Evolutionary conservation across 2,113 vertebrate species (phyloP).

Genomic region (Nycticorax nycticorax): DNA sequence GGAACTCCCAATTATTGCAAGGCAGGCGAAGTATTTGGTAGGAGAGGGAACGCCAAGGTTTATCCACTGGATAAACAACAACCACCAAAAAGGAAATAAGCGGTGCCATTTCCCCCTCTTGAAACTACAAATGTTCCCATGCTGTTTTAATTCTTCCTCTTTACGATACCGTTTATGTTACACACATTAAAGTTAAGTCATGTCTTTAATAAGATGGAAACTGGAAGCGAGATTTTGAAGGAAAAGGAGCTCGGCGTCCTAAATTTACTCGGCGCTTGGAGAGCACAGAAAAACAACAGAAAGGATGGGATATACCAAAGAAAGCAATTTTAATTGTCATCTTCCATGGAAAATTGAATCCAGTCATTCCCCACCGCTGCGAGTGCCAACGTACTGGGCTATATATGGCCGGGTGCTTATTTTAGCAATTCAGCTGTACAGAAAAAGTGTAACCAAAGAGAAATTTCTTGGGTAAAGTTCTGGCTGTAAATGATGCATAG

Average conservation of each 20-base stretch:
- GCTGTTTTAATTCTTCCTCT: constrained; percentile 77
- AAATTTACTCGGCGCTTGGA: constrained; percentile 17
- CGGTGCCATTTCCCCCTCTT: constrained; percentile 37
- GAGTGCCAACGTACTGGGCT: constrained; percentile 30
- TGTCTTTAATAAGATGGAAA: constrained; percentile 80
- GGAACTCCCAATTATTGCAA: constrained; percentile 68
- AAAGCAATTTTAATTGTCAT: constrained; percentile 77
- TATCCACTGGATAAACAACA: constrained; percentile 64
- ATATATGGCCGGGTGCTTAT: constrained; percentile 60
- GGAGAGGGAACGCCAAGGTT: neutral
- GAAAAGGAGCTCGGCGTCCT: constrained; percentile 59
- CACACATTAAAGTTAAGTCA: constrained; percentile 80
- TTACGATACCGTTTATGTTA: constrained; percentile 79
- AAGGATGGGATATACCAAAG: constrained; percentile 73
- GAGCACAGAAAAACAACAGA: constrained; percentile 63
- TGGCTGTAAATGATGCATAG: constrained; percentile 8
- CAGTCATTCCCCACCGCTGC: constrained; percentile 40
- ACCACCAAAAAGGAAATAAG: constrained; percentile 55
- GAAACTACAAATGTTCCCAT: constrained; percentile 59
- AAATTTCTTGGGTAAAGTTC: constrained; percentile 36
- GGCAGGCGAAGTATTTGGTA: constrained; percentile 35
- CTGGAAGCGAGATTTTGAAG: constrained; percentile 78
- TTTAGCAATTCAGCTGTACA: constrained; percentile 58
- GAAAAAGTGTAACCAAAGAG: constrained; percentile 37
- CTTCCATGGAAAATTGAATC: constrained; percentile 77